These are phyloP conservation scores for Atherinomorus stipes DNA, from an alignment of 2,113 vertebrate species.

Conservation along the genomic window DNA sequence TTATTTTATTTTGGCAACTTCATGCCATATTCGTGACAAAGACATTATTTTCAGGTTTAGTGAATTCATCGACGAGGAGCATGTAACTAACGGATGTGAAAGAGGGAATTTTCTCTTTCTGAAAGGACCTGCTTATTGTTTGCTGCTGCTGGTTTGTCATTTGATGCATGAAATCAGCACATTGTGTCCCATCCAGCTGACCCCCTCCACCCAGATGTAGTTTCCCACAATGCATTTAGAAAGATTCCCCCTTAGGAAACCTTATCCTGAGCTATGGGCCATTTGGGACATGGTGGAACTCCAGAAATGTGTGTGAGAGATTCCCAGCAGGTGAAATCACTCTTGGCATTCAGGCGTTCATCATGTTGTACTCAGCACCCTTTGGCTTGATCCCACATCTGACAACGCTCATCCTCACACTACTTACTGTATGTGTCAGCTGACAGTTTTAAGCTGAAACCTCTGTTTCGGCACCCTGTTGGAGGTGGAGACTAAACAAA, in stretches of 20 bases:
- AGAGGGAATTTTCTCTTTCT: too few species aligned
- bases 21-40: too few species aligned
- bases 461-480: neutral
- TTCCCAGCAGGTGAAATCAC: conserved; percentile 58
- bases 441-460: conserved; percentile 27
- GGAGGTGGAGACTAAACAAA: neutral
- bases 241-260: conserved; percentile 37
- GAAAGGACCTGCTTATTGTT: too few species aligned
- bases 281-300: conserved; percentile 22
- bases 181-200: neutral
- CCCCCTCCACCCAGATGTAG: neutral
- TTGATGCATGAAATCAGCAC: neutral
- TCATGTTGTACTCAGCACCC: conserved; percentile 14
- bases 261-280: conserved; percentile 35
- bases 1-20: too few species aligned
- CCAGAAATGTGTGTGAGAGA: conserved; percentile 23
- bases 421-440: neutral
- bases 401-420: neutral
- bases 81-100: too few species aligned
- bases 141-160: neutral
- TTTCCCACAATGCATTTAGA: conserved; percentile 51
- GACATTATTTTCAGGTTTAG: too few species aligned
- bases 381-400: conserved; percentile 19
- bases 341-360: conserved; percentile 24
- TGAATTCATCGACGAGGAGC: too few species aligned